Percentiles rank a stretch among this genome's conserved stretches.
Conservation (phyloP, 2,888 invertebrate species). For the Andrena bicolor region DNA sequence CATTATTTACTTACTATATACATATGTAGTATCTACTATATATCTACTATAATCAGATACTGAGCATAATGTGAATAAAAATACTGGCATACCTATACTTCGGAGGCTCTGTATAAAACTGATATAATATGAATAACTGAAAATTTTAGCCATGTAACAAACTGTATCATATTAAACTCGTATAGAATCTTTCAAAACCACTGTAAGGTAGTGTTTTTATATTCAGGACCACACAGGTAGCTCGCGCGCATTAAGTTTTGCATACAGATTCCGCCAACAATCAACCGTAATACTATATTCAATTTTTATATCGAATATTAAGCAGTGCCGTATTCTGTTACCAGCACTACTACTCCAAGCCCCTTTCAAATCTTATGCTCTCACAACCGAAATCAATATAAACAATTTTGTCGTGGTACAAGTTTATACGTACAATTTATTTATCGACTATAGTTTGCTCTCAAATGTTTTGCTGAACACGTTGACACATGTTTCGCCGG, state of each 20-base stretch:
- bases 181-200: conserved; percentile 17
- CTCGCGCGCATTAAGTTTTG: conserved; percentile 75
- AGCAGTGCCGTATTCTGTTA: conserved; percentile 69
- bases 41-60: background rate
- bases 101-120: conserved; percentile 10
- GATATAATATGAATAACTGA: background rate
- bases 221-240: conserved; percentile 79
- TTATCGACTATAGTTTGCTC: background rate
- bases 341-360: conserved; percentile 30
- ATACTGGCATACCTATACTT: background rate
- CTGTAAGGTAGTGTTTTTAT: conserved; percentile 50
- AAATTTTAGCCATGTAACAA: background rate
- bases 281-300: conserved; percentile 81
- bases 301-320: conserved; percentile 81
- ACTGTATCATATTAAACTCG: background rate
- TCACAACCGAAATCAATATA: conserved; percentile 36
- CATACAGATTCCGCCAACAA: conserved; percentile 74
- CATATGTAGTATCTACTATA: no score
- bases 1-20: no score
- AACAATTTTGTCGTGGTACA: conserved; percentile 24
- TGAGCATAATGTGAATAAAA: background rate
- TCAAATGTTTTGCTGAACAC: no score
- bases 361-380: conserved; percentile 37
- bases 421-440: background rate
- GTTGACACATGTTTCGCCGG: no score